phyloP scores from a whole-genome alignment of 2,113 vertebrate species.

The Brienomyrus brachyistius region DNA sequence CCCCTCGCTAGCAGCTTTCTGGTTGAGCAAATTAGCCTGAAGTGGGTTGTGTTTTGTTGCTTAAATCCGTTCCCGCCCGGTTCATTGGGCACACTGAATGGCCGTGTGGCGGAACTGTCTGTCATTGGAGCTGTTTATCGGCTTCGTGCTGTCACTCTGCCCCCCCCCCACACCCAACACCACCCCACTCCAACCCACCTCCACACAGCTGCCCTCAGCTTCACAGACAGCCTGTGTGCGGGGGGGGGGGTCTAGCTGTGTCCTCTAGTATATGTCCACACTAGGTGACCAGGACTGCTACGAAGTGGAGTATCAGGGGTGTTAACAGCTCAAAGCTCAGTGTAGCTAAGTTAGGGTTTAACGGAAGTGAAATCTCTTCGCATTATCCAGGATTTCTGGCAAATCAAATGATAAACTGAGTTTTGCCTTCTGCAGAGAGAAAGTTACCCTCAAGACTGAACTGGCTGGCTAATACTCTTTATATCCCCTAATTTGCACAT shows the following conservation, averaged over 20 bases:
- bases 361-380: neutral
- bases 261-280: conserved; percentile 39
- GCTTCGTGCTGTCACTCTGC: conserved; percentile 69
- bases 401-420: neutral
- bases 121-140: conserved; percentile 74
- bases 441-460: neutral
- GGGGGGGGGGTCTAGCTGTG: conserved; percentile 56
- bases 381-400: neutral
- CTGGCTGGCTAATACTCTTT: neutral
- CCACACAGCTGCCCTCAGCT: conserved; percentile 51
- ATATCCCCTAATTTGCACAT: neutral
- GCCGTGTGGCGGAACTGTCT: conserved; percentile 60
- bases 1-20: conserved; percentile 48
- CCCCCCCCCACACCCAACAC: conserved; percentile 18
- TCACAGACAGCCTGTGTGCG: conserved; percentile 66
- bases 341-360: neutral
- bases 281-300: neutral
- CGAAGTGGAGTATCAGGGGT: neutral
- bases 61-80: conserved; percentile 76
- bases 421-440: neutral
- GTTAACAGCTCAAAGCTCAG: neutral
- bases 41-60: conserved; percentile 75
- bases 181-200: conserved; percentile 32
- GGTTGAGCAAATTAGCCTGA: conserved; percentile 75
- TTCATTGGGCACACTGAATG: conserved; percentile 78